Percentiles rank a stretch among this genome's conserved stretches.
phyloP scores from a whole-genome alignment of 2,113 vertebrate species.

The Notarius lentiginosus region DNA sequence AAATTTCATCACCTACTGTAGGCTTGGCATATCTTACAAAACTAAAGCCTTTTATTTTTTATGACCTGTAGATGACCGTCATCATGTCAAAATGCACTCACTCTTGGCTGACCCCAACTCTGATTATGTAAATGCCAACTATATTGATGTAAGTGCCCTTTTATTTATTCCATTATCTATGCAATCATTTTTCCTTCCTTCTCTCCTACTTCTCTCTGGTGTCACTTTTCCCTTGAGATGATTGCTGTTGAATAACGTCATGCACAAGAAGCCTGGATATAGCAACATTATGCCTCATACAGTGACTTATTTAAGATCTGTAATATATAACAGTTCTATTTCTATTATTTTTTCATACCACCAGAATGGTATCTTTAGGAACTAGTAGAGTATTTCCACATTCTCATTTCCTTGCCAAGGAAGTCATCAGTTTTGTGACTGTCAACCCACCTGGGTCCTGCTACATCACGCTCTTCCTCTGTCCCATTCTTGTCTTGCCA shows the following conservation, averaged over 20 bases:
- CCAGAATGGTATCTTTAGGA: background rate
- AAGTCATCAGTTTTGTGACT: slow-evolving; percentile 20
- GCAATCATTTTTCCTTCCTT: background rate
- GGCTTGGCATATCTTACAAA: too few relatives aligned
- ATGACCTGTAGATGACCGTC: slow-evolving; percentile 81
- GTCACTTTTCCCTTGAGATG: background rate
- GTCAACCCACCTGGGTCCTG: slow-evolving; percentile 15
- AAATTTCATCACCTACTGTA: slow-evolving; percentile 2
- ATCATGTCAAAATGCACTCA: slow-evolving; percentile 89
- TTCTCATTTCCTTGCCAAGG: background rate
- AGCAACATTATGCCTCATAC: background rate
- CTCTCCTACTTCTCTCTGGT: background rate
- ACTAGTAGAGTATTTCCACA: background rate
- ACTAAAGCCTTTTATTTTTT: background rate
- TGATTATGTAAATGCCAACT: slow-evolving; percentile 92
- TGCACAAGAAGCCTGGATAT: background rate
- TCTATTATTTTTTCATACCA: background rate
- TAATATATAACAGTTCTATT: background rate
- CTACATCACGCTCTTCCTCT: background rate
- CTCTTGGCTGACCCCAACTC: slow-evolving; percentile 87
- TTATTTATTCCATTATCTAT: background rate
- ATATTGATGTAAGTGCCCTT: slow-evolving; percentile 87
- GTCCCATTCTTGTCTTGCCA: background rate
- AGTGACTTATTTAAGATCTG: background rate
- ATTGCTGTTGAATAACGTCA: background rate